Evolutionary conservation across 2,113 vertebrate species (phyloP), one percentile per base, ranked within the genome.

Genomic region (Heptranchias perlo): DNA sequence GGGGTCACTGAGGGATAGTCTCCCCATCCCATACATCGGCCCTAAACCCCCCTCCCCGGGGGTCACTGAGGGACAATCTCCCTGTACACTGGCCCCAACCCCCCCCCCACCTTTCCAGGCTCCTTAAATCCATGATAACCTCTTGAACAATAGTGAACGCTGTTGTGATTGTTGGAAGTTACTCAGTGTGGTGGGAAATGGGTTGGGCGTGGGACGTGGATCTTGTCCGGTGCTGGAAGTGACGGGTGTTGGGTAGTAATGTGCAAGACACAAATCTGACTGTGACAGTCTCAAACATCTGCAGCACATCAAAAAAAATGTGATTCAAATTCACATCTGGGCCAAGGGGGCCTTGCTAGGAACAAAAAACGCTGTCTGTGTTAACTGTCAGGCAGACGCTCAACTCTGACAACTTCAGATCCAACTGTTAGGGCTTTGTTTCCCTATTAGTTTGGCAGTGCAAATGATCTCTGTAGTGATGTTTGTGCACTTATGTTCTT

Each of bases 241-340:
- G 61, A 65, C 39, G 3, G 52, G 92, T 65, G 7, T 94, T 28
- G 64, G 64, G 64, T 95, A 23, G 7, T 25, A 69, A 95, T 69
- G 28, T 95, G 64, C 92, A 44, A 47, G 58, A 8, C 54, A 94
- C 92, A 65, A 94, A 49, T 95, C 93, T 49, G n/a, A 31, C 64
- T 69, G 62, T 35, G 44, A 69, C 47, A 3, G 11, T 67, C 10
- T 93, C 91, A 91, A 91, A 49, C 93, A 95, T 95, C 64, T 73
- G 64, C 16, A 35, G 39, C 65, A 69, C 47, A 52, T 69, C 64
- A 3, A 95, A 47, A 67, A 44, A 31, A 69, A 95, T 47, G 64
- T 52, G 62, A 94, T 69, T 95, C 44, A 49, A 69, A 69, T 95
- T 95, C 44, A 69, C 65, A 69, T 95, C 64, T 73, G 65, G 65